Evolutionary conservation across 1,140 invertebrate genomes (phyloP), one percentile per base, ranked within the genome.

Genomic region (Varroa destructor): DNA sequence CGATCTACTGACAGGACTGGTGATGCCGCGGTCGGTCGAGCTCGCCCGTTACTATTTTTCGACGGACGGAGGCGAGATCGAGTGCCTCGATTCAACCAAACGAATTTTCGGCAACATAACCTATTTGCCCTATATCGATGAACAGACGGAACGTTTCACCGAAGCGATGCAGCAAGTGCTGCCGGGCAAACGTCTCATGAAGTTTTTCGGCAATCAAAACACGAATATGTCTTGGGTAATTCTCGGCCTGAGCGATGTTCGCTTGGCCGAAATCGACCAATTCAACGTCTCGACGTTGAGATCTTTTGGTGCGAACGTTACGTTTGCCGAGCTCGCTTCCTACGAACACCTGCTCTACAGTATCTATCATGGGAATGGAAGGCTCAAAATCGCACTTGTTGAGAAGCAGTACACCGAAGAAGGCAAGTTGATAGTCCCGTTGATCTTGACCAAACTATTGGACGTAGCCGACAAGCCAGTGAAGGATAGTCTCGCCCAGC

Each of bases 1-100:
- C 61, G 61, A 67, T 67, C 14, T 67, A 37, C 61, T 67, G 14
- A 67, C 46, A 12, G 61, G 61, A 2, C 40, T 67, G 40, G 61
- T 67, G 61, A 67, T 12, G 40, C 61, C 61, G 10, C 61, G 61
- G 14, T 43, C 40, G 12, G 61, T 67, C 10, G 61, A 67, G 46
- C 61, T 67, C 14, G 61, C 61, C 61, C 61, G 37, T 14, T 12
- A 67, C 12, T 67, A 67, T 37, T 67, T 67, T 37, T 12, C 61
- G 1, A 40, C 14, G 12, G 37, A 67, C 8, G 61, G 61, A 40
- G 61, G 61, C 61, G 61, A n/a, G 37, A 2, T 67, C 61, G 61
- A 67, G 61, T 67, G 61, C 8, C 61, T 67, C 14, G 61, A 67
- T 46, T 67, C 61, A 46, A 67, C 61, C 12, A 67, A 67, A 67